A percentile compares a stretch with the other conserved stretches of the same genome.
Conservation (phyloP, 1,140 invertebrate species). For the Eupristina koningsbergeri region DNA sequence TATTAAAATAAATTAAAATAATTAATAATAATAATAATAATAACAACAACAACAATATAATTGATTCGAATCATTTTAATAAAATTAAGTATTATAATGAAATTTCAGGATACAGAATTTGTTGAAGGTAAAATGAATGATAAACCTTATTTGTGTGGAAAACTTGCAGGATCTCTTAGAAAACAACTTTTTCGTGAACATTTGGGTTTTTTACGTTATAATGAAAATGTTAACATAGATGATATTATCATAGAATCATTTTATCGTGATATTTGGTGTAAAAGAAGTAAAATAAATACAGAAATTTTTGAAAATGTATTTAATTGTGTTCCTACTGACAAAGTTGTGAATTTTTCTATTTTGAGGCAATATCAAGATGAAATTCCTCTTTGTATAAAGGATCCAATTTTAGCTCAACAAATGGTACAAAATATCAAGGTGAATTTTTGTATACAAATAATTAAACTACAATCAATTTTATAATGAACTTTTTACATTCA, state of each 20-base stretch:
- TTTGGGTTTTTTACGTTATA: constrained; percentile 77
- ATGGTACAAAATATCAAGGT: constrained; percentile 82
- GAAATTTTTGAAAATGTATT: constrained; percentile 92
- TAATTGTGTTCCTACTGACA: constrained; percentile 87
- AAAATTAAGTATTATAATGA: too few relatives aligned
- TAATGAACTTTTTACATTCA: not conserved
- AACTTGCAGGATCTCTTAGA: constrained; percentile 87
- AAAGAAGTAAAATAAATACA: constrained; percentile 85
- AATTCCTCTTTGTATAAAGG: constrained; percentile 77
- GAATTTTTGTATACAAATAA: constrained; percentile 23
- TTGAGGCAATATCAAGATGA: constrained; percentile 83
- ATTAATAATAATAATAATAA: too few relatives aligned
- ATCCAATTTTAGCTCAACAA: constrained; percentile 81
- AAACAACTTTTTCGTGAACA: constrained; percentile 93
- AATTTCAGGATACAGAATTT: constrained; percentile 83
- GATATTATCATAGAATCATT: constrained; percentile 86
- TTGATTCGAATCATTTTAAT: too few relatives aligned
- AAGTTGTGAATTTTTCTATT: constrained; percentile 82
- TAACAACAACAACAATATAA: too few relatives aligned
- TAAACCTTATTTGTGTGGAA: constrained; percentile 83
- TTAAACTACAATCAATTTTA: too few relatives aligned
- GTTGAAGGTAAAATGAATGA: constrained; percentile 87
- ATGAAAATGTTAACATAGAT: constrained; percentile 75
- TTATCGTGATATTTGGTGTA: constrained; percentile 87
- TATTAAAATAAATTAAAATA: too few relatives aligned